A percentile compares a stretch with the other conserved stretches of the same genome.
Evolutionary conservation across 2,113 vertebrate genomes (phyloP).

Genomic region (Cebus imitator): DNA sequence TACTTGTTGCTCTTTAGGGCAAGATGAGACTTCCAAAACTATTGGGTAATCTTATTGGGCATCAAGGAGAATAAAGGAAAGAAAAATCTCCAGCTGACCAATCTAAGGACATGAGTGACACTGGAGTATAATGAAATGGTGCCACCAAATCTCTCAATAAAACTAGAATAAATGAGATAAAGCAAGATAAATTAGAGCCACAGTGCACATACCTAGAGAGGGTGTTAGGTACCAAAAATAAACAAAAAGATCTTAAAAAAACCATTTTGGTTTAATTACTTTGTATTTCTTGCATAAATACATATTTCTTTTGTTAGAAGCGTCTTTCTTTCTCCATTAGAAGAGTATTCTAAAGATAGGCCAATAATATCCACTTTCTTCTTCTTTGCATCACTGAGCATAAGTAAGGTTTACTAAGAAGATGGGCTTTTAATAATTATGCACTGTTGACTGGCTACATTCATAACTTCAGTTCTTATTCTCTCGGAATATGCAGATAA

Average conservation of each 20-base stretch:
- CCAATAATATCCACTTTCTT: not conserved
- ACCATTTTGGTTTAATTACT: not conserved
- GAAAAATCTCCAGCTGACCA: slow-evolving; percentile 88
- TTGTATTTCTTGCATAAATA: not conserved
- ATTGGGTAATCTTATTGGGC: slow-evolving; percentile 90
- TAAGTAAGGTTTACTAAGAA: not conserved
- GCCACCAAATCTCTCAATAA: not conserved
- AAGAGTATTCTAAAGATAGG: not conserved
- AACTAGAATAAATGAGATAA: not conserved
- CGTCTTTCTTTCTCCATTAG: not conserved
- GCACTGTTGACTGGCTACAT: not conserved
- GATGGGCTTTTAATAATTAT: not conserved
- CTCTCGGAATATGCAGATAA: not conserved
- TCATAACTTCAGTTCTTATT: not conserved
- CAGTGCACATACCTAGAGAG: not conserved
- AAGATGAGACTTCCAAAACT: slow-evolving; percentile 90
- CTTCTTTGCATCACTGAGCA: not conserved
- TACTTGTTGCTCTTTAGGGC: slow-evolving; percentile 83
- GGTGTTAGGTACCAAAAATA: not conserved
- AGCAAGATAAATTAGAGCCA: not conserved
- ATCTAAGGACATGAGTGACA: not conserved
- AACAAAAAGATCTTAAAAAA: not conserved
- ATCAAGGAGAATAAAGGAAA: slow-evolving; percentile 90
- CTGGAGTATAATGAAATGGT: not conserved
- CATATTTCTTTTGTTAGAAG: not conserved